Evolutionary conservation across 2,113 vertebrate species (phyloP).

Genomic region (Phrynocephalus versicolor): DNA sequence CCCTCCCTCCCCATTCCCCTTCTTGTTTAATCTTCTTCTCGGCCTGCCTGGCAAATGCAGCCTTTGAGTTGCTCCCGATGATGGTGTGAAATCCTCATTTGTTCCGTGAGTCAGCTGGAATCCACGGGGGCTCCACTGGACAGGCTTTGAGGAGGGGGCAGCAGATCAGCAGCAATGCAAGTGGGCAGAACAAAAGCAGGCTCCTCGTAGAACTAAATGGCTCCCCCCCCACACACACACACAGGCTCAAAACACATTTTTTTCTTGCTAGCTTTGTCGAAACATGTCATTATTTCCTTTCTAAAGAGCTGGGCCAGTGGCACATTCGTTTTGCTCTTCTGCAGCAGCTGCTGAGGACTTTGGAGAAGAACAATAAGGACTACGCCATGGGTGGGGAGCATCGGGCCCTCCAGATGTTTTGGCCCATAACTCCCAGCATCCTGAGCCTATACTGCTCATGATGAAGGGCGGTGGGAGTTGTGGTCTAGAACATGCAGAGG

Average conservation of each 20-base stretch:
- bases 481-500: no score
- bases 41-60: background rate
- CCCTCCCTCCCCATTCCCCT: background rate
- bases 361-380: background rate
- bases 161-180: background rate
- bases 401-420: no score
- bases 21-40: background rate
- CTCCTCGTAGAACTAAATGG: background rate
- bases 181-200: background rate
- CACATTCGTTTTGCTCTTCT: no score
- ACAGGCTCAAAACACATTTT: no score
- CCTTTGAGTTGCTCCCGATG: background rate
- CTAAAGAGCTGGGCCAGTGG: background rate
- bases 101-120: background rate
- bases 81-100: background rate
- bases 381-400: no score
- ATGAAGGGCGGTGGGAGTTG: no score
- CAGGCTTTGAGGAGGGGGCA: background rate
- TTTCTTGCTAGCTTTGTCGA: background rate
- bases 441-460: no score
- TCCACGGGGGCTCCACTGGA: background rate
- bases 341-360: no score
- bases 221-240: background rate
- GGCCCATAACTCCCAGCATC: no score
- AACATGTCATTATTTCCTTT: background rate